Conservation (phyloP, 23 tunicate genomes). For the Pegea sp. region DNA sequence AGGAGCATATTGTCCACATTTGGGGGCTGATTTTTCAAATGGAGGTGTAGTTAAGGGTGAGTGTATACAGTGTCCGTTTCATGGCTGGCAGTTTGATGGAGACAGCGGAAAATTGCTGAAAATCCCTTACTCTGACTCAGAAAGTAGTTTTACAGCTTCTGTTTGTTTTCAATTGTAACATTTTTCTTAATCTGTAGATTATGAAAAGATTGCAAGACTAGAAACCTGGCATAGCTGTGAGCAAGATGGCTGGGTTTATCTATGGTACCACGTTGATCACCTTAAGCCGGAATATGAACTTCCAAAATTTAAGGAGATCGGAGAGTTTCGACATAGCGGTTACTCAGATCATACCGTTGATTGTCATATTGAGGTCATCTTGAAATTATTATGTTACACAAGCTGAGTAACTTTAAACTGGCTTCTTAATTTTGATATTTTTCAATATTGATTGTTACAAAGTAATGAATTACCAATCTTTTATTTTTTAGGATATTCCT, state of each 20-base stretch:
- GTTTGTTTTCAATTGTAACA: background rate
- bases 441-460: no score
- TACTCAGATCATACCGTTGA: constrained; percentile 62
- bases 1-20: constrained; percentile 76
- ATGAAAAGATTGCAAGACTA: background rate
- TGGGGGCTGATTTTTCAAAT: constrained; percentile 77
- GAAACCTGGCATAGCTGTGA: constrained; percentile 64
- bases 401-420: background rate
- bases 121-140: constrained; percentile 55
- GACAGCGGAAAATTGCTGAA: constrained; percentile 65
- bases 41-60: constrained; percentile 63
- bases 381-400: background rate
- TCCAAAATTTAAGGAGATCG: constrained; percentile 13
- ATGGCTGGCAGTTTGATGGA: constrained; percentile 81
- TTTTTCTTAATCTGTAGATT: background rate
- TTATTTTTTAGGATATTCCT: constrained; percentile 84
- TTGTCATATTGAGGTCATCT: constrained; percentile 71
- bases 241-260: constrained; percentile 19
- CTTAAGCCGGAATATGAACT: constrained; percentile 38
- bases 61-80: constrained; percentile 84
- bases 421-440: background rate
- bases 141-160: background rate
- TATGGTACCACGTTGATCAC: constrained; percentile 74
- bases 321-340: constrained; percentile 32
- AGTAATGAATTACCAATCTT: no score